A percentile compares a stretch with the other conserved stretches of the same genome.
Evolutionary conservation across 2,113 vertebrate species (phyloP).

Genomic region (Todiramphus chloris): DNA sequence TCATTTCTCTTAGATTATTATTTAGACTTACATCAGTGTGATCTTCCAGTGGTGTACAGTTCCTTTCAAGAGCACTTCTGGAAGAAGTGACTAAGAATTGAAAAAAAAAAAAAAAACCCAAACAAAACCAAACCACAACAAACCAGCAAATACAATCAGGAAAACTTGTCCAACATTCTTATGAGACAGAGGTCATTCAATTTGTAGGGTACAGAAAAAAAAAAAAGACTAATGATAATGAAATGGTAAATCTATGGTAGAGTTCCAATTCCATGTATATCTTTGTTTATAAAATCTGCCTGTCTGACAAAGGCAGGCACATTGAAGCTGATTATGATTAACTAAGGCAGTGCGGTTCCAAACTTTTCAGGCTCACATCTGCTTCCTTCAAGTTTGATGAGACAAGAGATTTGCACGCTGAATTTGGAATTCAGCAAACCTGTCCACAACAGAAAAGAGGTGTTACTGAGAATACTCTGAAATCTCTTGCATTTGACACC

Average conservation of each 20-base stretch:
- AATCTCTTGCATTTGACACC: neutral
- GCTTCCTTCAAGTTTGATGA: neutral
- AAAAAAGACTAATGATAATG: neutral
- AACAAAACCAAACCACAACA: neutral
- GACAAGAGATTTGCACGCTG: neutral
- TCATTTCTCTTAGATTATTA: neutral
- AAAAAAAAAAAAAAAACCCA: neutral
- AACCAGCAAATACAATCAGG: neutral
- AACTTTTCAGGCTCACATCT: neutral
- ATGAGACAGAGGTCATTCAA: neutral
- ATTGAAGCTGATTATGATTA: neutral
- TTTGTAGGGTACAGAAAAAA: neutral
- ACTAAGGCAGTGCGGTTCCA: neutral
- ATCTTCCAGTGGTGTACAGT: neutral
- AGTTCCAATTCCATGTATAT: neutral
- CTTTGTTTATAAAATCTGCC: neutral
- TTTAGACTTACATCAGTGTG: neutral
- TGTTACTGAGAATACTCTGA: neutral
- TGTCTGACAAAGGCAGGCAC: neutral
- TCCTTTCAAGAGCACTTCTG: neutral
- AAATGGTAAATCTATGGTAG: neutral
- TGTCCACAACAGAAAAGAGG: neutral
- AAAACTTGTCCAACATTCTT: neutral
- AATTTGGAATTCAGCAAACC: neutral
- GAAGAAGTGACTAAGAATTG: neutral